These are phyloP conservation scores for Tupiocoris notatus DNA, from an alignment of 2,888 invertebrate genomes.

Conservation along the genomic window DNA sequence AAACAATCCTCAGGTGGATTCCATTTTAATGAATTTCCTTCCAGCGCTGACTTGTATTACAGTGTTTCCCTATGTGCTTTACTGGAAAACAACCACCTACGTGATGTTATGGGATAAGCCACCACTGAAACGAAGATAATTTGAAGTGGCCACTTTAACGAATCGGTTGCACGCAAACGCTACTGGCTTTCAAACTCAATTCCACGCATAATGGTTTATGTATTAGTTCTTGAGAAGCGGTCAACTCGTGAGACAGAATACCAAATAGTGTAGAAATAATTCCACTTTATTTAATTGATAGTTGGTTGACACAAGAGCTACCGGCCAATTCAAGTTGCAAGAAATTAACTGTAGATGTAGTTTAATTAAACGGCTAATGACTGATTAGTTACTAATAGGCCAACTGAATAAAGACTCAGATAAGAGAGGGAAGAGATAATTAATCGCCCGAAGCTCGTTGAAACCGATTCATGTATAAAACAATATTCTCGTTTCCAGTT, in stretches of 20 bases:
- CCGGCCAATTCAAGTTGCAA: no score
- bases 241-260: background rate
- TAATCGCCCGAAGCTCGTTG: no score
- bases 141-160: background rate
- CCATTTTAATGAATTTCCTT: constrained; percentile 32
- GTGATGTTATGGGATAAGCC: background rate
- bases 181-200: background rate
- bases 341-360: no score
- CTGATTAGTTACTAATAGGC: no score
- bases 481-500: no score
- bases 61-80: background rate
- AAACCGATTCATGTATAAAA: no score
- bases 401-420: no score
- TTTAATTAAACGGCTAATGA: no score
- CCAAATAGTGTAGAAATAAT: no score
- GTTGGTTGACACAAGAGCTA: no score
- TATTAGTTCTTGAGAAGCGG: background rate
- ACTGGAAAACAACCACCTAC: background rate
- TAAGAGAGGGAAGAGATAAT: no score
- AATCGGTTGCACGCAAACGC: background rate
- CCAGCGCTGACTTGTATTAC: background rate
- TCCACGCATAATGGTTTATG: background rate
- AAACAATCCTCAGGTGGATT: constrained; percentile 17
- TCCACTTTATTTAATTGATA: no score
- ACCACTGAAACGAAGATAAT: background rate